Evolutionary conservation across 2,113 vertebrate genomes (phyloP), one percentile per base, ranked within the genome.

Genomic region (Pyxicephalus adspersus): DNA sequence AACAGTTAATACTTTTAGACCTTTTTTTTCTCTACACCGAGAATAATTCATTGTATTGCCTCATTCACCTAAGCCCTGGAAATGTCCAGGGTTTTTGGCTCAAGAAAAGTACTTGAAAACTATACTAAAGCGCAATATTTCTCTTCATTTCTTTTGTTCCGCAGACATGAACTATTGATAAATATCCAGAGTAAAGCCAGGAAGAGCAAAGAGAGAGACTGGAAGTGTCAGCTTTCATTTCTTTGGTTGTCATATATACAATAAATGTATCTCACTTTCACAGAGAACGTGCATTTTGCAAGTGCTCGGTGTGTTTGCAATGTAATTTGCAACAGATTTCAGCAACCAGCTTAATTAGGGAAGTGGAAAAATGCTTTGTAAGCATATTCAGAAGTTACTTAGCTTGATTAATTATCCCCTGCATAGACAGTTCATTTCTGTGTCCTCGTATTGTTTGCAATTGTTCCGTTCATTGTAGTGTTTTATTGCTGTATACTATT

Each of bases 271-370:
- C 25, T 31, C 26, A 38, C 60, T 45, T 64, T 55, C 34, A 52
- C 17, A 5, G 63, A 65, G 63, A 31, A 34, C 18, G 26, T 66
- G 63, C 15, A 66, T 57, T 66, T 66, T 66, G 63, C 28, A 66
- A 66, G 31, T 18, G 20, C n/a, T 67, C 28, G 57, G 23, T 22
- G 38, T 76, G 73, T 34, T 67, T 26, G 45, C 64, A 6, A 31
- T 29, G 64, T 58, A 60, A 78, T 78, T 78, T 78, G 52, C 76
- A 78, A 68, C 76, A 64, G 58, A 78, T 67, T 78, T 67, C 29
- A 66, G 50, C 34, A 25, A 78, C 45, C 76, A 28, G 64, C 29
- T 55, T 81, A 81, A 81, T 81, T 72, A 71, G 57, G 57, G 6
- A 81, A 73, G 68, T 73, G 68, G 5, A 71, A 80, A 80, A 81